A percentile compares a stretch with the other conserved stretches of the same genome.
These are phyloP conservation scores for Drosophila pseudotalamancana DNA, from an alignment of 2,888 invertebrate species.

Conservation along the genomic window DNA sequence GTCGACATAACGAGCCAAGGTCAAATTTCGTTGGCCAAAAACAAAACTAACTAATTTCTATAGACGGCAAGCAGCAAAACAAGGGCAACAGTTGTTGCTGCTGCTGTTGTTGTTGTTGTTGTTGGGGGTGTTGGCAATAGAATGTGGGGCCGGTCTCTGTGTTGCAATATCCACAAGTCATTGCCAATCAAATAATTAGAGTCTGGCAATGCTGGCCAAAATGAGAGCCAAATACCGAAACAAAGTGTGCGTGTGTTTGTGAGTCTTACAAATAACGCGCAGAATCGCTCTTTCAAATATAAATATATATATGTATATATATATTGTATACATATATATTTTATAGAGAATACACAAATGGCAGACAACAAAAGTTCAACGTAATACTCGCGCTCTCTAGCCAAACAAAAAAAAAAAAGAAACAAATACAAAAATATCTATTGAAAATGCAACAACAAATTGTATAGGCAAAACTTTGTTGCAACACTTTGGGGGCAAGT, in stretches of 20 bases:
- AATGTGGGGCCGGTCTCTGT: conserved; percentile 4
- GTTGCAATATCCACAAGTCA: conserved; percentile 54
- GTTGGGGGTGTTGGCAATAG: conserved; percentile 3
- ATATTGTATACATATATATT: conserved; percentile 32
- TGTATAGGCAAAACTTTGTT: conserved; percentile 57
- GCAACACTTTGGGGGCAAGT: conserved; percentile 73
- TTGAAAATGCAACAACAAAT: conserved; percentile 28
- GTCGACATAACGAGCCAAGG: conserved; percentile 48
- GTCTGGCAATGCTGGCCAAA: conserved; percentile 61
- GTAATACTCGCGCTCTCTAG: conserved; percentile 40
- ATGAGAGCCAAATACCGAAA: conserved; percentile 38
- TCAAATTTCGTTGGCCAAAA: conserved; percentile 31
- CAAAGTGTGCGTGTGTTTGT: conserved; percentile 20
- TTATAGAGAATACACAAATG: conserved; percentile 51
- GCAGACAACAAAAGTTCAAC: conserved; percentile 62
- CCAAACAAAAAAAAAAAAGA: conserved; percentile 26
- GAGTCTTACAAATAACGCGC: conserved; percentile 54
- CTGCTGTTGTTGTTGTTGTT: conserved; percentile 11
- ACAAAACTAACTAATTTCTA: conserved; percentile 46
- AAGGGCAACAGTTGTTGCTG: conserved; percentile 17
- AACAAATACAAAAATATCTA: conserved; percentile 7
- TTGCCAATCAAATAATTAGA: conserved; percentile 72
- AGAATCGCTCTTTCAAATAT: conserved; percentile 66
- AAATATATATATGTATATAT: conserved; percentile 36
- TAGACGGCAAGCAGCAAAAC: conserved; percentile 28